Conservation (phyloP, 2,113 vertebrate genomes). For the Clarias batrachus region DNA sequence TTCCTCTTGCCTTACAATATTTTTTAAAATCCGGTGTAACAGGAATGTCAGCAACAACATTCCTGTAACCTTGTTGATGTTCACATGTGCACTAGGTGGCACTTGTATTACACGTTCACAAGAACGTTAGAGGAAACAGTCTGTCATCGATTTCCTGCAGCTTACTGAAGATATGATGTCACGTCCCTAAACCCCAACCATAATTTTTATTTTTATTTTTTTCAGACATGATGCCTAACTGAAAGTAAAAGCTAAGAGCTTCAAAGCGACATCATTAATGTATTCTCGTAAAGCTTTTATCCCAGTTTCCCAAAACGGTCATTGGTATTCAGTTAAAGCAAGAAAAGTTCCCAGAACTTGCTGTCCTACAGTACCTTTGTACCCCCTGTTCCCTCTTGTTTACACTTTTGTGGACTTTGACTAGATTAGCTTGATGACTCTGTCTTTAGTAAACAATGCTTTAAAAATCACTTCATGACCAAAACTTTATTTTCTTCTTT, state of each 20-base stretch:
- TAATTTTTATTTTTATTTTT: neutral
- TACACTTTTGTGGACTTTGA: constrained; percentile 26
- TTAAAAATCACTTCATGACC: neutral
- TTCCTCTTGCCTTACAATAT: neutral
- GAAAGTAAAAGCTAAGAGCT: neutral
- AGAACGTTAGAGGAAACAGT: neutral
- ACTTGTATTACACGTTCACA: neutral
- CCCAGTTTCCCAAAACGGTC: neutral
- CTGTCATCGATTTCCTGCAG: neutral
- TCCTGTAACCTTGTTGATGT: neutral
- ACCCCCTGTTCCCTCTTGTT: constrained; percentile 15
- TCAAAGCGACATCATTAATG: constrained; percentile 1
- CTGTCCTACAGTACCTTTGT: constrained; percentile 12
- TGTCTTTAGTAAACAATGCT: constrained; percentile 8
- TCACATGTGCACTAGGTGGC: constrained; percentile 30
- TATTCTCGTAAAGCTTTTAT: neutral
- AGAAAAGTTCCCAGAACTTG: neutral
- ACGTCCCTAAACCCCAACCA: neutral
- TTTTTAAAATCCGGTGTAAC: neutral
- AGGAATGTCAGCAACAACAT: neutral
- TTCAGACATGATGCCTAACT: neutral
- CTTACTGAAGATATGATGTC: neutral
- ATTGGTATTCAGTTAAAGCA: constrained; percentile 26
- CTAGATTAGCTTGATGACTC: constrained; percentile 8
- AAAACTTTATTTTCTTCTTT: neutral